Conservation (phyloP, 2,113 vertebrate species). For the Nannobrachium achirus region DNA sequence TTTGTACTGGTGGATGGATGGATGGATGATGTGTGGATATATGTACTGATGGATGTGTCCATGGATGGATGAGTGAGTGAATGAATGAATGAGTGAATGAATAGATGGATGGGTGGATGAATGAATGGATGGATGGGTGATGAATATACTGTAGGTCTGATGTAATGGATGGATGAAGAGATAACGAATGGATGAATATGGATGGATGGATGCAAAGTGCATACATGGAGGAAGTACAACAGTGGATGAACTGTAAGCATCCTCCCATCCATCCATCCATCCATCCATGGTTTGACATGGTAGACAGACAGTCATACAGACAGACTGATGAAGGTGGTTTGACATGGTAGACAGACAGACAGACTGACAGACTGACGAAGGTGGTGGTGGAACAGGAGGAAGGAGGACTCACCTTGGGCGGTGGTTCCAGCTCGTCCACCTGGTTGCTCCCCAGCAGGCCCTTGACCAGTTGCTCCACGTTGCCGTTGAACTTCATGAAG, state of each 20-base stretch:
- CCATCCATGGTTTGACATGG: too few species aligned
- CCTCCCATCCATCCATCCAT: too few species aligned
- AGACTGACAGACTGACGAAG: too few species aligned
- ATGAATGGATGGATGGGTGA: neutral
- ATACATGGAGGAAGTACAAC: neutral
- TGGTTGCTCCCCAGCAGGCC: slow-evolving; percentile 85
- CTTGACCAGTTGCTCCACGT: slow-evolving; percentile 87
- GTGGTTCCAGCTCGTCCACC: slow-evolving; percentile 86
- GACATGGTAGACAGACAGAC: too few species aligned
- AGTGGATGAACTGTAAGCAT: too few species aligned
- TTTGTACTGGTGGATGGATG: neutral
- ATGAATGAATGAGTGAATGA: slow-evolving; percentile 25
- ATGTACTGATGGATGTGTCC: too few species aligned
- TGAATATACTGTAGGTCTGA: neutral
- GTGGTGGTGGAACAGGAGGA: neutral
- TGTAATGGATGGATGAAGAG: neutral
- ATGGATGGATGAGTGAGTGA: slow-evolving; percentile 9
- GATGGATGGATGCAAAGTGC: neutral
- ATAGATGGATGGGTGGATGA: neutral
- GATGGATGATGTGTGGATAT: too few species aligned
- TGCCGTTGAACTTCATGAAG: slow-evolving; percentile 96
- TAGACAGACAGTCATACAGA: too few species aligned
- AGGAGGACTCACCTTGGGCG: slow-evolving; percentile 86
- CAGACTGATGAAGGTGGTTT: too few species aligned
- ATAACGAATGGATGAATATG: neutral